Evolutionary conservation across 2,113 vertebrate species (phyloP).

Genomic region (Dendropsophus ebraccatus): DNA sequence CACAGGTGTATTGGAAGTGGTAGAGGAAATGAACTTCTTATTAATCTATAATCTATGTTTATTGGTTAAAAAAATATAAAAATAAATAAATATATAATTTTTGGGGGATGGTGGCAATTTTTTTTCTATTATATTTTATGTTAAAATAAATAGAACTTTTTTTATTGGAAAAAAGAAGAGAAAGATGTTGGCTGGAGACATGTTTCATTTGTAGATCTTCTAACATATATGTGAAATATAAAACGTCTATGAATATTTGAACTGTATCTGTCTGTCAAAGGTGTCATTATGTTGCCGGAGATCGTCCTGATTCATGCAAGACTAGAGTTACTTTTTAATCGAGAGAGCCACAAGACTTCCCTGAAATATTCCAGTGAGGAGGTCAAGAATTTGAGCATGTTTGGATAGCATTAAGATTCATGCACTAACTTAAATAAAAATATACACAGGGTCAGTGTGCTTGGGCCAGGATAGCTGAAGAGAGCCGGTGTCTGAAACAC

Average conservation of each 20-base stretch:
- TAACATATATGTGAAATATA: background rate
- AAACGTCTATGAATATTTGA: background rate
- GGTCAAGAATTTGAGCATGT: conserved; percentile 51
- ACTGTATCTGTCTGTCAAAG: background rate
- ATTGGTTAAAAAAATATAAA: too few species aligned
- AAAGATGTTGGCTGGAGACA: background rate
- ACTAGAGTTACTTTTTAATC: conserved; percentile 24
- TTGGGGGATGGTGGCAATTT: too few species aligned
- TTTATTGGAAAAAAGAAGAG: too few species aligned
- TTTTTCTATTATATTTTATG: too few species aligned
- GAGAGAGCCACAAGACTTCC: background rate
- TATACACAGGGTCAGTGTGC: background rate
- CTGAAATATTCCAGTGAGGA: conserved; percentile 46
- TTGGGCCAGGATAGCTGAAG: conserved; percentile 6
- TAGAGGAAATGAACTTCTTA: too few species aligned
- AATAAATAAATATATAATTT: too few species aligned
- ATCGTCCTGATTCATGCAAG: background rate
- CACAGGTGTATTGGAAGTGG: too few species aligned
- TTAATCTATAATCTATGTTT: too few species aligned
- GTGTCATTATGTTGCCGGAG: conserved; percentile 2
- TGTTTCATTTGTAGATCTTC: background rate
- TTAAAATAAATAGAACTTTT: too few species aligned
- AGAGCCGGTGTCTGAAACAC: conserved; percentile 44
- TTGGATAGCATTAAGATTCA: conserved; percentile 42
- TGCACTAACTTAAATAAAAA: conserved; percentile 55